Base-by-base conservation (phyloP, 2,888 invertebrate genomes). In the Nomada hirtipes region DNA sequence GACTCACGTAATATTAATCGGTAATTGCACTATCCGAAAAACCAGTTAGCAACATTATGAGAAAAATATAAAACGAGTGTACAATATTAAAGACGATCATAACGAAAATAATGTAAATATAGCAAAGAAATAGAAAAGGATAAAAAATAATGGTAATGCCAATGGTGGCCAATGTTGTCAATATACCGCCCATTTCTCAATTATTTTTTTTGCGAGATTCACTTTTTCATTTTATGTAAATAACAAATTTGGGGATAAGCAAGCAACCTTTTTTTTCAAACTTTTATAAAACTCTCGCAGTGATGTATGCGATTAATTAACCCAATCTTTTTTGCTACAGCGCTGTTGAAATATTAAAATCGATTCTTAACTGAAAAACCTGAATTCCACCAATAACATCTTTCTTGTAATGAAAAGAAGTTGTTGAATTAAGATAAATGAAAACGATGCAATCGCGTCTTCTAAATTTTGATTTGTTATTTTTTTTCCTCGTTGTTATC, bases 41-140 rank as follows among this genome's bases (percentile, higher is more conserved):
- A 68, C 47, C 70, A 50, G 29, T 60, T 11, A 85, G 75, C 53
- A 84, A 55, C 67, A 78, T 71, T 67, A 85, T 67, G 23, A 85
- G 63, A 70, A 84, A 81, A 0, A 78, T 52, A 68, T 81, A 81
- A 2, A 81, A 70, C 9, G 78, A 73, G 29, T 78, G 75, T 23
- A 81, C 50, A 26, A 84, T 53, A 29, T 84, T 81, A 52, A 84
- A 78, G 18, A 85, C 18, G 50, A 81, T 50, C 52, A 75, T 84
- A 11, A 81, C 42, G 26, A 85, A 81, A 23, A 76, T n/a, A 36
- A 84, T 73, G n/a, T 84, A 85, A 4, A 76, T 26, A 18, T 85
- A 79, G 64, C 77, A 85, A 50, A 85, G 53, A 2, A 79, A 67
- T 69, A 85, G 20, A 75, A 82, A 82, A 70, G 86, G 72, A 57